Percentiles rank a stretch among this genome's conserved stretches.
Evolutionary conservation across 2,888 invertebrate species (phyloP).

Genomic region (Nineta flava): DNA sequence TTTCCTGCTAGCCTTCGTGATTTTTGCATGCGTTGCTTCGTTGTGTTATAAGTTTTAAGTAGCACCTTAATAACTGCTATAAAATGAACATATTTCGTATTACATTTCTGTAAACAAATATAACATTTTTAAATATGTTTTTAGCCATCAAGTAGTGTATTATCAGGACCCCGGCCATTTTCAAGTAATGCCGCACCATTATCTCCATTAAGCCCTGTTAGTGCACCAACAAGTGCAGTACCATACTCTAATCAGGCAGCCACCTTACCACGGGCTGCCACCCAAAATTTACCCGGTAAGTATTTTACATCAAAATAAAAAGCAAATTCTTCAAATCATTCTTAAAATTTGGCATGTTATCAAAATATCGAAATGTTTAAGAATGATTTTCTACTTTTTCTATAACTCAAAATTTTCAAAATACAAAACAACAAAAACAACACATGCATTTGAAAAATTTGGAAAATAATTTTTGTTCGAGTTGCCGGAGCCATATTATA

Average conservation of each 20-base stretch:
- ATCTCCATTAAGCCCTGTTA: conserved; percentile 35
- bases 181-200: conserved; percentile 35
- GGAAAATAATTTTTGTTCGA: background rate
- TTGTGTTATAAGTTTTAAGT: too few species aligned
- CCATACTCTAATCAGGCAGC: conserved; percentile 9
- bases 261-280: conserved; percentile 13
- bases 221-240: conserved; percentile 14
- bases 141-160: conserved; percentile 32
- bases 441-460: background rate
- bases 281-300: conserved; percentile 5
- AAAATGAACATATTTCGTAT: background rate
- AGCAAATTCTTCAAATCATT: too few species aligned
- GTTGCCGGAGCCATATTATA: background rate
- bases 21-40: too few species aligned
- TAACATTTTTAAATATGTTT: conserved; percentile 3
- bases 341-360: too few species aligned
- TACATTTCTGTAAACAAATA: background rate
- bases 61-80: too few species aligned
- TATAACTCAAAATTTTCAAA: background rate
- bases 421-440: background rate
- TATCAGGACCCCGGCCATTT: conserved; percentile 45
- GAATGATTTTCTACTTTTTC: background rate
- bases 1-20: too few species aligned
- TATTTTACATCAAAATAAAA: background rate
- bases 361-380: background rate